Evolutionary conservation across 2,888 invertebrate genomes (phyloP), one percentile per base, ranked within the genome.

Genomic region (Gortyna flavago): DNA sequence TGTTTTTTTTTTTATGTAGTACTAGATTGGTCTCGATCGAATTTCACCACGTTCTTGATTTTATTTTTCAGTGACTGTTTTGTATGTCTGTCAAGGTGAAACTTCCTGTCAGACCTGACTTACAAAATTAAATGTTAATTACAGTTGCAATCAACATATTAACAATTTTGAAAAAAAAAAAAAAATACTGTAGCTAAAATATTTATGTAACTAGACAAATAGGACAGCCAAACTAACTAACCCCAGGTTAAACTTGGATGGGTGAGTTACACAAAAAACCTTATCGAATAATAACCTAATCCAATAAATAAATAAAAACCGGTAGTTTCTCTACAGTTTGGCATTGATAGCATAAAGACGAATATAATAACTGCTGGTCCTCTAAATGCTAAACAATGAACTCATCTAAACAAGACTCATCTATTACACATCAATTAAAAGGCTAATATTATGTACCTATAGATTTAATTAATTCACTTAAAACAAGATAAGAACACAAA

Each of bases 341-440:
- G 57, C 75, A 85, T 85, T 85, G 59, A 74, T 72, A 35, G 32
- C 38, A n/a, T 61, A 73, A 77, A 68, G 71, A 87, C 13, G 66
- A 79, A 54, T 51, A 66, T 72, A 75, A 80, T 62, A 72, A 72
- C 54, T 32, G 32, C 41, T 25, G 32, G 71, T 80, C 54, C 41
- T 69, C 41, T 85, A 72, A 78, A 74, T 48, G 21, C 21, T 54
- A 65, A 84, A 85, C 85, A 86, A 85, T 84, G 70, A 77, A 83
- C 54, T 68, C 11, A 48, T 69, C 68, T 81, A 73, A 76, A 85
- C 80, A 87, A 79, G 75, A 61, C 65, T 72, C 78, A 69, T 75
- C 71, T 70, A 74, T 76, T 44, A 59, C 71, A 67, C 57, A 66
- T 76, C 64, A 68, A 77, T 77, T 79, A 78, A 68, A 68, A 83